Evolutionary conservation across 2,113 vertebrate species (phyloP), one percentile per base, ranked within the genome.

Genomic region (Sinocyclocheilus maitianheensis): DNA sequence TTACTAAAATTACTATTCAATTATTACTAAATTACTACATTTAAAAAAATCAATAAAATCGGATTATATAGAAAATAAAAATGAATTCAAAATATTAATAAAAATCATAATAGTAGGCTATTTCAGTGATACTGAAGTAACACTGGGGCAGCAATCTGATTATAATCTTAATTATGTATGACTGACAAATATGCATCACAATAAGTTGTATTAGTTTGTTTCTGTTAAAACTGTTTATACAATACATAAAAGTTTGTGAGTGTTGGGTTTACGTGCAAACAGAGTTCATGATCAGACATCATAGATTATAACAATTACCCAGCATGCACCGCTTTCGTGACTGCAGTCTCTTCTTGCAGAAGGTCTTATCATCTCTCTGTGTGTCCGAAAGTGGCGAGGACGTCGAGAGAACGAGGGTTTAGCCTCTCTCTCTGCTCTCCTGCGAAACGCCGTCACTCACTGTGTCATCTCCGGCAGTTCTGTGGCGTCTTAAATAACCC

Each of bases 391-490:
- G 22, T 53, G 48, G 1, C 0, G 67, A 10, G 67, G 16, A 10
- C 30, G 14, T 69, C 13, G 24, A n/a, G 76, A 3, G 51, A 74
- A 26, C 1, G 26, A 43, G 76, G 46, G 34, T 12, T 37, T 69
- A 9, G 65, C 65, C 65, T 69, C 30, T 69, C 30, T 67, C 78
- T 74, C 40, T 58, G 51, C 13, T 26, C 40, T 40, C 40, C 76
- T 34, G 18, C 16, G 51, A 58, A 51, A 30, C 30, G 8, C 26
- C 46, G 63, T 51, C 80, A 80, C 34, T 46, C 26, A 69, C 30
- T 30, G 24, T 69, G 20, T 88, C 62, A 67, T 78, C 71, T 78
- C 7, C 75, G 34, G n/a, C 76, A 84, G 46, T 55, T 81, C 67
- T 77, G 81, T 77, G 40, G 55, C 26, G 18, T 58, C 58, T 60